Evolutionary conservation across 2,797 vertebrate species (phyloP), one percentile per base, ranked within the genome.

Genomic region (Hypotaenidia okinawae): DNA sequence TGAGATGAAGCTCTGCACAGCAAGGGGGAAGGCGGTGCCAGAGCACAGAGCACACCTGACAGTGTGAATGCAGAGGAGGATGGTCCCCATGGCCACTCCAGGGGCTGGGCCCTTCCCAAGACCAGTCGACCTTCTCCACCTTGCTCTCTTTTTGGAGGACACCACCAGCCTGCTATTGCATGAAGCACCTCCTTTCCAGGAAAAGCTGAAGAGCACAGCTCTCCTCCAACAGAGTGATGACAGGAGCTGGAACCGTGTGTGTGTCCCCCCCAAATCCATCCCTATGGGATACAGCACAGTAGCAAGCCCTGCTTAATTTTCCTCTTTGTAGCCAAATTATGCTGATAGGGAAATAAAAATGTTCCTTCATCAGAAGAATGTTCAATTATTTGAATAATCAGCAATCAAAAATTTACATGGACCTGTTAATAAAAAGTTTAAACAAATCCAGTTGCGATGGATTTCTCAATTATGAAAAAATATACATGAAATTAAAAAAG

Each of bases 381-480:
- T 95, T 96, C 75, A 96, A 87, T 92, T 93, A 96, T 89, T 90
- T 68, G 96, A 96, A 97, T 92, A 97, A 96, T 86, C 88, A 95
- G 94, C 89, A 90, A 95, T 93, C 91, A 97, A 95, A 97, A 94
- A 94, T 96, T 92, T 87, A 89, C 82, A 95, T 49, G 92, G 87
- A 95, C 57, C 92, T 97, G 94, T 91, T 94, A 93, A 90, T 94
- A 97, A 92, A 87, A 97, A 97, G 94, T 97, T 97, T 97, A 97
- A 97, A 94, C 82, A 97, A 91, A 96, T 88, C 57, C 68, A 43
- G 83, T 80, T 80, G 85, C 73, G 24, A 97, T 95, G 94, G 89
- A 95, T 96, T 96, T 96, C 95, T 96, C 96, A 95, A 96, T 97
- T 96, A 96, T 92, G 92, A 96, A 95, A 96, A 97, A 97, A 97